Conservation (phyloP, 1,140 invertebrate species). For the Drosophila arawakana region DNA sequence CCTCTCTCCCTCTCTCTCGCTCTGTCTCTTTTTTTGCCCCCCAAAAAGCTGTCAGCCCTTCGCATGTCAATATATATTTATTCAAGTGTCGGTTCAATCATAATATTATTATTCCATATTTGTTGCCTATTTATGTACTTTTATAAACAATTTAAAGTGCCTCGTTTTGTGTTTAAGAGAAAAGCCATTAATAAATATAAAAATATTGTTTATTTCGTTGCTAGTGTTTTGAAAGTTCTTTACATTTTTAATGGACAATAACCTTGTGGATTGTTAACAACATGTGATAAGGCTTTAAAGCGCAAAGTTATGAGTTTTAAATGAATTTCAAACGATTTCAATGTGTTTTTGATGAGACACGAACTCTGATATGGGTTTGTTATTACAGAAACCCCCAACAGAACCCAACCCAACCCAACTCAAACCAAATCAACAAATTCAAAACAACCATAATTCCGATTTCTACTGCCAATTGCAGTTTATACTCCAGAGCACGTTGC, state of each 20-base stretch:
- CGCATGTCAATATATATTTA: conserved; percentile 16
- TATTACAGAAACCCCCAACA: conserved; percentile 46
- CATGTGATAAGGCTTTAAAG: conserved; percentile 49
- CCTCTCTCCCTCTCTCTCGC: neutral
- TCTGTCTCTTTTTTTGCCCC: neutral
- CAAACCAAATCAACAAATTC: conserved; percentile 9
- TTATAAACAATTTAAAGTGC: conserved; percentile 39
- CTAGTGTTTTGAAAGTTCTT: conserved; percentile 24
- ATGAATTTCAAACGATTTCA: conserved; percentile 73
- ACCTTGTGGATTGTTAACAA: conserved; percentile 55
- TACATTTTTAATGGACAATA: conserved; percentile 32
- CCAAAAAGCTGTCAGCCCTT: conserved; percentile 9
- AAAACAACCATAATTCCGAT: neutral
- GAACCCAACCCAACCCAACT: neutral
- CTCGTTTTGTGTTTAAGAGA: conserved; percentile 34
- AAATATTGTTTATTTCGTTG: conserved; percentile 5
- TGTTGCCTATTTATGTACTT: neutral
- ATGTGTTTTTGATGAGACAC: conserved; percentile 66
- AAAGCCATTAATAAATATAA: conserved; percentile 34
- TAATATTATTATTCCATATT: conserved; percentile 11
- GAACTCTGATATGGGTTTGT: conserved; percentile 57
- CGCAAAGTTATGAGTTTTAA: conserved; percentile 67
- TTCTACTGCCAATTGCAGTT: conserved; percentile 61
- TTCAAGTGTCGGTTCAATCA: conserved; percentile 34
- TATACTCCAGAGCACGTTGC: conserved; percentile 60